Base-by-base conservation (phyloP, 2,797 vertebrate genomes). In the Bothrops alternatus region DNA sequence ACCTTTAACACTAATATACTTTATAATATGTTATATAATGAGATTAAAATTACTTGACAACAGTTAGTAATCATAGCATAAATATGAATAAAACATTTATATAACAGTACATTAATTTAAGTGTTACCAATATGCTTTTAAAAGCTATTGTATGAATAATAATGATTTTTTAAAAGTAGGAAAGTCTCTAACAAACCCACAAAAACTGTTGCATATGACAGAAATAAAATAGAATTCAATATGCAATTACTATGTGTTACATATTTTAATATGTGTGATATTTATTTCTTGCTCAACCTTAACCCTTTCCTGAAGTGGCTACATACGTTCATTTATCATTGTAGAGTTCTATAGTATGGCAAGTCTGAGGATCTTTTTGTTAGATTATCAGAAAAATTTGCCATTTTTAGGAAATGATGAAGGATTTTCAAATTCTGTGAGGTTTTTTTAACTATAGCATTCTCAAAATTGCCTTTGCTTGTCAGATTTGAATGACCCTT, bases 41-140 rank as follows among this genome's bases (percentile, higher is more conserved):
- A 94, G 28, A 82, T 61, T 11, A 78, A 2, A 61, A 93, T 91
- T 89, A 87, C 3, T 94, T 57, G 82, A 11, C 53, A 94, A 32
- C 1, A 92, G 28, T 53, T 92, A 90, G 55, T 90, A 93, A 94
- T 93, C 90, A 93, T 93, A 91, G 69, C 88, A 93, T 89, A 91
- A 91, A 42, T 92, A 61, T 91, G 50, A 95, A 93, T 86, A 89
- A 95, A 94, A 85, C 14, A 94, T 92, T 94, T 87, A 56, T 90
- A 90, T 32, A 95, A 94, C 69, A 95, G 28, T 32, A 28, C 63
- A 95, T 94, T 92, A 90, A 93, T 94, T 94, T 93, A 89, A 93
- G 92, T 95, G 1, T 94, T 95, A 93, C 18, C 37, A 94, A 11
- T 0, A 60, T 32, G 20, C 20, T 92, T 94, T 95, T 65, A 14